Conservation (phyloP, 2,888 invertebrate genomes). For the Neria commutata region DNA sequence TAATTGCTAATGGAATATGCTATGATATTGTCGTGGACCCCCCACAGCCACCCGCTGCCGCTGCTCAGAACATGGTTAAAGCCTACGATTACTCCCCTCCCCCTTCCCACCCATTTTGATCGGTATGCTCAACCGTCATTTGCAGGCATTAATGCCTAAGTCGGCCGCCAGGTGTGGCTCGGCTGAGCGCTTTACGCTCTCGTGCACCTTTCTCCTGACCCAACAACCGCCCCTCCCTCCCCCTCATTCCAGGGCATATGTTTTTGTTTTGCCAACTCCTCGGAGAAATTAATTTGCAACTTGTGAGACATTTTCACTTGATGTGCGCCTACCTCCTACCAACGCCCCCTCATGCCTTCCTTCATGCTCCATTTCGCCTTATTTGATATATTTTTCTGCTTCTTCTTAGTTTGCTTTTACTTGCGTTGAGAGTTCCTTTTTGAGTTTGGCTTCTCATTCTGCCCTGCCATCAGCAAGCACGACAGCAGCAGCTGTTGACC, state of each 20-base stretch:
- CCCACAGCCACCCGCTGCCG: constrained; percentile 10
- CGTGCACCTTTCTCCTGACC: neutral
- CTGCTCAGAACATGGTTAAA: too few species aligned
- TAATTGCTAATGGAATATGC: constrained; percentile 60
- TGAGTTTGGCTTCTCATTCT: constrained; percentile 36
- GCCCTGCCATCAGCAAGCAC: neutral
- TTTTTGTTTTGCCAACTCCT: constrained; percentile 37
- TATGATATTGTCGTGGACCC: constrained; percentile 23
- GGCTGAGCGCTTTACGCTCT: constrained; percentile 1
- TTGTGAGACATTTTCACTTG: constrained; percentile 53
- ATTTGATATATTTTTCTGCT: neutral
- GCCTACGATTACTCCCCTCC: neutral
- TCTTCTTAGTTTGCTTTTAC: neutral
- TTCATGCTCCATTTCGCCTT: constrained; percentile 23
- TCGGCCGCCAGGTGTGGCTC: constrained; percentile 21
- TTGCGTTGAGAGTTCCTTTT: constrained; percentile 11
- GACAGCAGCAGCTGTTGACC: constrained; percentile 11
- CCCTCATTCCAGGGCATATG: neutral
- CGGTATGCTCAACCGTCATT: constrained; percentile 13
- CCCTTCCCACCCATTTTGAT: neutral
- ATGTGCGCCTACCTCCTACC: constrained; percentile 22
- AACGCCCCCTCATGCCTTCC: neutral
- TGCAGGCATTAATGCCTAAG: constrained; percentile 6
- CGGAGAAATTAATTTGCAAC: constrained; percentile 59
- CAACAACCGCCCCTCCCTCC: neutral